Conservation (phyloP, 2,797 vertebrate species). For the Notoglanidium macrostoma region DNA sequence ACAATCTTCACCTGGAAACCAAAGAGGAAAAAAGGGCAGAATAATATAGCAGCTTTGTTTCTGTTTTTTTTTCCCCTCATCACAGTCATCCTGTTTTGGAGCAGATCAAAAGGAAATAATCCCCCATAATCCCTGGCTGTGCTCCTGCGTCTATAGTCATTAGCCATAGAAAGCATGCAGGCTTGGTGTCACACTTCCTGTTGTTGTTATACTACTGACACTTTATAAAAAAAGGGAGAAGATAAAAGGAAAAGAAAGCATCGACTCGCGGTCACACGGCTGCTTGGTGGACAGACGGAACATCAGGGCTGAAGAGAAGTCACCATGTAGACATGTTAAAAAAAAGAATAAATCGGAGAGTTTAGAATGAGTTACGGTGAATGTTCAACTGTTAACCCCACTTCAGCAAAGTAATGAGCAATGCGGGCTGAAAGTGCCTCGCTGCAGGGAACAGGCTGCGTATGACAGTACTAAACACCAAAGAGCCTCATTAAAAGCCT, state of each 20-base stretch:
- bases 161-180: background rate
- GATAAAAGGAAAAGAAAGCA: background rate
- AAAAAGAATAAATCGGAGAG: background rate
- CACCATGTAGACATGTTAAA: background rate
- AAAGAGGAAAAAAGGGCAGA: background rate
- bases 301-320: background rate
- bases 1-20: slow-evolving; percentile 4
- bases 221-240: background rate
- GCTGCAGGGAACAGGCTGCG: no score
- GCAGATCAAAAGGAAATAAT: slow-evolving; percentile 60
- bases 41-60: slow-evolving; percentile 2
- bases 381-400: background rate
- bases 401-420: background rate
- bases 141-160: slow-evolving; percentile 47
- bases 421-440: background rate
- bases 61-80: slow-evolving; percentile 17
- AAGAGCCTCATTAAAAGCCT: background rate
- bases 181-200: slow-evolving; percentile 20
- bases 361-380: background rate
- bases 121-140: slow-evolving; percentile 55
- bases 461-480: background rate
- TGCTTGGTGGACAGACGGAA: background rate
- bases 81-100: slow-evolving; percentile 43
- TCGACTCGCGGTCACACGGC: background rate
- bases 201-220: slow-evolving; percentile 38